Percentiles rank a stretch among this genome's conserved stretches.
These are phyloP conservation scores for Acrocephalus scirpaceus DNA, from an alignment of 2,797 vertebrate species.

Conservation along the genomic window DNA sequence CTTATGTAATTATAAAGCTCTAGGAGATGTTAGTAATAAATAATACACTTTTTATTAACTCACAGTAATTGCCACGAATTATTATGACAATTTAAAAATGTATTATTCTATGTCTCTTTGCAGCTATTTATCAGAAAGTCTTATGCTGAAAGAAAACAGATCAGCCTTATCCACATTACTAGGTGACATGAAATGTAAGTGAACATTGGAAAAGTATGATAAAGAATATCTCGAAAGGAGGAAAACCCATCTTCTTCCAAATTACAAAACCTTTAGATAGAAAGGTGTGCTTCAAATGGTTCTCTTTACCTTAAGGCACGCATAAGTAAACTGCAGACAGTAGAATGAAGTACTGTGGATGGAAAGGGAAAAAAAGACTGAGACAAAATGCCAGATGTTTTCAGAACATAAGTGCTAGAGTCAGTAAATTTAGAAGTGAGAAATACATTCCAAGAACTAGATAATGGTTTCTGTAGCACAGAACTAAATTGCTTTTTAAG, in stretches of 20 bases:
- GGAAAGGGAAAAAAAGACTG: not conserved
- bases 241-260: not conserved
- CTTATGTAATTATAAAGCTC: not conserved
- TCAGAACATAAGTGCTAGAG: not conserved
- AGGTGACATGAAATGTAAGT: constrained; percentile 95
- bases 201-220: not conserved
- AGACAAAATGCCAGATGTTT: not conserved
- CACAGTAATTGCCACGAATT: not conserved
- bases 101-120: not conserved
- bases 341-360: not conserved
- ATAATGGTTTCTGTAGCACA: not conserved
- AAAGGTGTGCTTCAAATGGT: not conserved
- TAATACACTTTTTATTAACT: not conserved
- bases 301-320: not conserved
- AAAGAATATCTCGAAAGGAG: not conserved
- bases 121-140: constrained; percentile 91
- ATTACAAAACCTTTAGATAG: not conserved
- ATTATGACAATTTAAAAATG: not conserved
- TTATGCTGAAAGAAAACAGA: constrained; percentile 86
- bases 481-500: not conserved
- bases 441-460: not conserved
- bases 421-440: not conserved
- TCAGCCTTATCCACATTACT: constrained; percentile 83
- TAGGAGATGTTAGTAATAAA: not conserved
- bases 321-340: not conserved